Conservation (phyloP, 2,797 vertebrate genomes). For the Pangasius macronema region DNA sequence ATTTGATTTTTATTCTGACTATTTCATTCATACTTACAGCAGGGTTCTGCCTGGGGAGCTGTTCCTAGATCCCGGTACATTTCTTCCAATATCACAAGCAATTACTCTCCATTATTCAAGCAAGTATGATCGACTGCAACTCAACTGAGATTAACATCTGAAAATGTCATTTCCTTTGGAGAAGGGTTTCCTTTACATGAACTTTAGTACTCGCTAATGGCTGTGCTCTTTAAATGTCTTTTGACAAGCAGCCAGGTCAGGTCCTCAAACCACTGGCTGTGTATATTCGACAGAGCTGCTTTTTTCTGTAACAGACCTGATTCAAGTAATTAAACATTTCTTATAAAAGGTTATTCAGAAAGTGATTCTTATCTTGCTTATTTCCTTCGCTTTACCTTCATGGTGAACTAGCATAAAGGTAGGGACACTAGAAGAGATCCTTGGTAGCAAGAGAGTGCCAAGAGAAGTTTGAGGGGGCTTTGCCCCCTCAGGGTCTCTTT, state of each 20-base stretch:
- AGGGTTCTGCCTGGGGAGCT: background rate
- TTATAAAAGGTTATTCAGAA: background rate
- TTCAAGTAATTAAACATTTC: constrained; percentile 4
- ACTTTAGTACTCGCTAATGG: constrained; percentile 17
- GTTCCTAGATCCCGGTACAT: background rate
- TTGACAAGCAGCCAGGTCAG: constrained; percentile 24
- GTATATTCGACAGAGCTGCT: background rate
- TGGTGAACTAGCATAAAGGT: constrained; percentile 33
- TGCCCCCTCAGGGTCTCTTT: constrained; percentile 53
- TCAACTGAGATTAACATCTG: constrained; percentile 22
- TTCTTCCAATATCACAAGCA: constrained; percentile 18
- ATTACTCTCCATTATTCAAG: background rate
- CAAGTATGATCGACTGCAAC: constrained; percentile 26
- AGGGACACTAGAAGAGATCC: constrained; percentile 37
- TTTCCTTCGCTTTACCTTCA: constrained; percentile 1
- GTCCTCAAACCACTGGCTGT: constrained; percentile 21
- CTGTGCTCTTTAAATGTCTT: constrained; percentile 23
- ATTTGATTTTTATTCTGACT: background rate
- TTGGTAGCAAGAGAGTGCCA: constrained; percentile 49
- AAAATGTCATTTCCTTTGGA: constrained; percentile 43
- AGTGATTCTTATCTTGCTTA: background rate
- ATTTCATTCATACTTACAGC: background rate
- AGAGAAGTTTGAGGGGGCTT: constrained; percentile 43
- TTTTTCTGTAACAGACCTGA: background rate
- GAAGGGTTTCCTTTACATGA: constrained; percentile 28